phyloP scores from a whole-genome alignment of 2,113 vertebrate genomes.

The Sinocyclocheilus rhinocerous region DNA sequence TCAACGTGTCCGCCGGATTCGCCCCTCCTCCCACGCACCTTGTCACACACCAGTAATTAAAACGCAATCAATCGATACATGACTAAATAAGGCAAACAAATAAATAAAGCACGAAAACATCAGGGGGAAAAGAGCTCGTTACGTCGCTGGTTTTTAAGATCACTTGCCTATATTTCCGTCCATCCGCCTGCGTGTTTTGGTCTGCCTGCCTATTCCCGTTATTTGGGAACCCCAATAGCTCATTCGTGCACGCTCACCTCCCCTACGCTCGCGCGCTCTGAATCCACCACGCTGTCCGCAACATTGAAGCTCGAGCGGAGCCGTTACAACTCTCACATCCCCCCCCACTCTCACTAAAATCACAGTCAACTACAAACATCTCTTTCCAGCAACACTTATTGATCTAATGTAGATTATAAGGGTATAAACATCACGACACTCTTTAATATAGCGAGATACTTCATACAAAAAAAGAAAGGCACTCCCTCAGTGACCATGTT shows the following conservation, averaged over 20 bases:
- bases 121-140: constrained; percentile 48
- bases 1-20: constrained; percentile 70
- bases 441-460: background rate
- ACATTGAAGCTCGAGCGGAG: constrained; percentile 78
- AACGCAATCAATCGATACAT: constrained; percentile 82
- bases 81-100: constrained; percentile 68
- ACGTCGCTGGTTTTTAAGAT: constrained; percentile 58
- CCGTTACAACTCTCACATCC: constrained; percentile 81
- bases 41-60: constrained; percentile 82
- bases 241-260: constrained; percentile 79
- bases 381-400: background rate
- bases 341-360: constrained; percentile 59
- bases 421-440: too few relatives aligned
- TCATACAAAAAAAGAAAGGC: background rate
- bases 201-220: constrained; percentile 62
- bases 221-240: constrained; percentile 79
- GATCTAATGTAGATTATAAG: background rate
- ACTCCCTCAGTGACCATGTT: background rate
- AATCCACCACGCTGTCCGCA: constrained; percentile 79
- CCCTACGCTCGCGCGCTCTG: constrained; percentile 79
- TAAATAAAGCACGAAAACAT: constrained; percentile 59
- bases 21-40: constrained; percentile 69
- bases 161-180: constrained; percentile 81
- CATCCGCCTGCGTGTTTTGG: constrained; percentile 70
- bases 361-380: constrained; percentile 4